These are phyloP conservation scores for Eupelmus urozonus DNA, from an alignment of 2,888 invertebrate species.

Conservation along the genomic window DNA sequence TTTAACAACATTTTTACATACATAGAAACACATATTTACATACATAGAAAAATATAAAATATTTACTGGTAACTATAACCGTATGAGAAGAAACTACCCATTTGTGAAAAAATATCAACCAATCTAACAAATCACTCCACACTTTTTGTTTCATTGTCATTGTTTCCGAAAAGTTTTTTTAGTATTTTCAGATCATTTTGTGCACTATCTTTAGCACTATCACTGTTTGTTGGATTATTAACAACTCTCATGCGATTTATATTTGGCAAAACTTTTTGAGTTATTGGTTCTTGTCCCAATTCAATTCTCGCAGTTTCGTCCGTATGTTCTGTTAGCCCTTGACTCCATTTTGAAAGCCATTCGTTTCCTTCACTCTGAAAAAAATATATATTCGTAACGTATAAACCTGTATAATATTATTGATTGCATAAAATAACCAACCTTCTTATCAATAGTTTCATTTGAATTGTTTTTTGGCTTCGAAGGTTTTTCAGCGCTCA, in stretches of 20 bases:
- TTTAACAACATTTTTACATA: background rate
- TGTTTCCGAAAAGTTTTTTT: slow-evolving; percentile 43
- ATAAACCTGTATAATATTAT: background rate
- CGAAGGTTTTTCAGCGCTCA: slow-evolving; percentile 59
- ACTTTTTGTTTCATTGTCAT: slow-evolving; percentile 22
- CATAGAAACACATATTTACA: slow-evolving; percentile 8
- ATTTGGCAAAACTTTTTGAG: slow-evolving; percentile 20
- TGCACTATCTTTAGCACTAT: background rate
- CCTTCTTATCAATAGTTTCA: slow-evolving; percentile 32
- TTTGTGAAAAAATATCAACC: background rate
- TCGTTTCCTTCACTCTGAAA: slow-evolving; percentile 59
- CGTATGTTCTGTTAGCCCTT: slow-evolving; percentile 12
- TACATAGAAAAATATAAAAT: background rate
- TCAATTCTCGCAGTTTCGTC: background rate
- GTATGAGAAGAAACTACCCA: too few relatives aligned
- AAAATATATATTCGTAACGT: slow-evolving; percentile 13
- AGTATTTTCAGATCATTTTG: slow-evolving; percentile 39
- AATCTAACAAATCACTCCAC: background rate
- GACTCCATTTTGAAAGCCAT: slow-evolving; percentile 64
- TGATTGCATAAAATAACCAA: background rate
- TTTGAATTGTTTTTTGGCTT: slow-evolving; percentile 5
- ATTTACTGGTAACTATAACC: slow-evolving; percentile 25
- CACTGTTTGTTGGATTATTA: slow-evolving; percentile 7
- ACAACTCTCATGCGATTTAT: slow-evolving; percentile 50
- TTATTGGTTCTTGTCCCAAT: background rate